A percentile compares a stretch with the other conserved stretches of the same genome.
These are phyloP conservation scores for Hydropsyche betteni DNA, from an alignment of 2,888 invertebrate species.

Conservation along the genomic window DNA sequence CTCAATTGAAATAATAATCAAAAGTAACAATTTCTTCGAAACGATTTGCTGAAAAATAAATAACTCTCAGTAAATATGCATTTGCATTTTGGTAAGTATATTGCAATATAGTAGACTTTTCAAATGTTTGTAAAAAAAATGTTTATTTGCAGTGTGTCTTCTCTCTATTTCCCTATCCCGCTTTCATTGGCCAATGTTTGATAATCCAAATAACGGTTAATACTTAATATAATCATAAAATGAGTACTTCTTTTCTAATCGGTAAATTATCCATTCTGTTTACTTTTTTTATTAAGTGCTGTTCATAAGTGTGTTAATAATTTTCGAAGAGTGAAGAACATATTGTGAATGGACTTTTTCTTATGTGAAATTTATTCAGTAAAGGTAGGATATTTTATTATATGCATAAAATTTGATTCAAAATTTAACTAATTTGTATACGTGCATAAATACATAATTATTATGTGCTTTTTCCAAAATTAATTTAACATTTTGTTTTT, in stretches of 20 bases:
- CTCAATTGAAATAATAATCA: no score
- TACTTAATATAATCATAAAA: background rate
- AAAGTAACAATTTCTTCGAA: no score
- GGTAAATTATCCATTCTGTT: slow-evolving; percentile 15
- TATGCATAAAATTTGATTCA: slow-evolving; percentile 2
- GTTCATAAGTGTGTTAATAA: slow-evolving; percentile 37
- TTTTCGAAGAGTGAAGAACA: slow-evolving; percentile 58
- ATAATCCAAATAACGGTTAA: slow-evolving; percentile 13
- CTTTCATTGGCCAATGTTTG: slow-evolving; percentile 45
- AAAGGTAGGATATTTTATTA: slow-evolving; percentile 48
- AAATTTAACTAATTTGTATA: no score
- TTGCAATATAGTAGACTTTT: slow-evolving; percentile 51
- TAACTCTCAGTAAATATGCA: no score
- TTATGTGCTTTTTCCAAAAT: no score
- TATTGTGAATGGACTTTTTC: slow-evolving; percentile 65
- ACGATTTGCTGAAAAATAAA: no score
- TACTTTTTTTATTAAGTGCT: slow-evolving; percentile 13
- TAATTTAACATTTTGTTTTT: no score
- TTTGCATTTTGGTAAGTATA: slow-evolving; percentile 41
- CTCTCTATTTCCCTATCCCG: slow-evolving; percentile 55
- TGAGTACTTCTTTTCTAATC: slow-evolving; percentile 24
- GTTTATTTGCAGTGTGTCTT: slow-evolving; percentile 66
- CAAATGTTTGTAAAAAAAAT: slow-evolving; percentile 55
- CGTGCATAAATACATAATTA: no score
- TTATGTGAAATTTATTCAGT: slow-evolving; percentile 39